Evolutionary conservation across 2,888 invertebrate genomes (phyloP), one percentile per base, ranked within the genome.

Genomic region (Linnaemya tessellans): DNA sequence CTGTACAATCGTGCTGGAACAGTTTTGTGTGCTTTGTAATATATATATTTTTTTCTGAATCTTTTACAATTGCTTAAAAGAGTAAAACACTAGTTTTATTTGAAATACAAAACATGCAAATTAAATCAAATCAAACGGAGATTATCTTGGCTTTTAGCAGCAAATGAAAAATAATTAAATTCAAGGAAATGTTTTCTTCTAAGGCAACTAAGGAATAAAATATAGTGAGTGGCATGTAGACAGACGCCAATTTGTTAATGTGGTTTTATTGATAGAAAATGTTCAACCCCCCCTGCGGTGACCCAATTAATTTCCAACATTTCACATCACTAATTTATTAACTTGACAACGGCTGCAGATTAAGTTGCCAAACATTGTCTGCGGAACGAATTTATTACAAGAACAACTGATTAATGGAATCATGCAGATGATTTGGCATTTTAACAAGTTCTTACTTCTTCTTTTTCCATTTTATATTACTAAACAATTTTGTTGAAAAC

Each of bases 1-100:
- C 74, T 68, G 67, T 73, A 73, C 64, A 58, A 67, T 80, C 38
- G 56, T 68, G 41, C 30, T 71, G 80, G 56, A 67, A 67, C 38
- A 62, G 41, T 60, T 60, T 74, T 60, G n/a, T n/a, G 10, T 38
- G 18, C 15, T 41, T 0, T 22, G 3, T 20, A n/a, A n/a, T n/a
- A 46, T 30, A 11, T 35, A 43, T 18, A 1, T 2, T 41, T 13
- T 11, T 2, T 13, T 30, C 51, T 75, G 41, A 41, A 38, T 49
- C 49, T 49, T 51, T 51, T 68, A 15, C n/a, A n/a, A n/a, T n/a
- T n/a, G n/a, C n/a, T n/a, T n/a, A n/a, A n/a, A 70, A 70, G 60
- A 70, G 68, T 38, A 79, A 79, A 51, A 70, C 15, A 62, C 41
- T 62, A n/a, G n/a, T 79, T 62, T 30, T 22, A 38, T 51, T 60